A percentile compares a stretch with the other conserved stretches of the same genome.
These are phyloP conservation scores for Hydra vulgaris DNA, from an alignment of 30 jellyfish, hydroid and myxozoan species.

Conservation along the genomic window DNA sequence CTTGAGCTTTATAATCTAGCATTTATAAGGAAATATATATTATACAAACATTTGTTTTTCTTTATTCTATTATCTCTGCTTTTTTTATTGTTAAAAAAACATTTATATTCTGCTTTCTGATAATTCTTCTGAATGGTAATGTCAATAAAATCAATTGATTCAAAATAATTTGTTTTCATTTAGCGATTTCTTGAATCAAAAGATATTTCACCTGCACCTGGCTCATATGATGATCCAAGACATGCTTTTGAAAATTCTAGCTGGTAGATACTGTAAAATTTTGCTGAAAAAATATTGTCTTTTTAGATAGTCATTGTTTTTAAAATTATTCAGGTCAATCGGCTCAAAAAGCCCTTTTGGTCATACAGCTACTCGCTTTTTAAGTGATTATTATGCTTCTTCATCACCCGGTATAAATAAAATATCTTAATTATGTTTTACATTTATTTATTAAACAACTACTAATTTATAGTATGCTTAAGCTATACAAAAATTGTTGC, in stretches of 20 bases:
- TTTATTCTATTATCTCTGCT: too few relatives aligned
- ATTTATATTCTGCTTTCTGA: too few relatives aligned
- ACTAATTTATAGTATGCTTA: not conserved
- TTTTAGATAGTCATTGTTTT: constrained; percentile 3
- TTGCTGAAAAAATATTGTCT: too few relatives aligned
- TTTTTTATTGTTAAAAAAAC: not conserved
- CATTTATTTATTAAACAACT: too few relatives aligned
- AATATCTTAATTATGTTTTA: too few relatives aligned
- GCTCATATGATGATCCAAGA: constrained; percentile 71
- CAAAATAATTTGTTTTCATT: not conserved
- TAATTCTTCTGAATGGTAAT: too few relatives aligned
- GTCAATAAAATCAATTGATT: not conserved
- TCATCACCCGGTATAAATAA: constrained; percentile 55
- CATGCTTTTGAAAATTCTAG: constrained; percentile 56
- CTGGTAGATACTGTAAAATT: constrained; percentile 24
- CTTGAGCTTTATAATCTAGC: too few relatives aligned
- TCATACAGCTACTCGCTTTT: constrained; percentile 66
- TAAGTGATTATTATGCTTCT: constrained; percentile 43
- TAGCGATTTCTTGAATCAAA: constrained; percentile 39
- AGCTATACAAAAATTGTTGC: not conserved
- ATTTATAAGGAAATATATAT: too few relatives aligned
- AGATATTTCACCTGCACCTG: constrained; percentile 62
- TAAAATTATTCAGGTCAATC: constrained; percentile 50
- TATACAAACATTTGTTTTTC: too few relatives aligned
- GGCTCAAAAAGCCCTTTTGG: constrained; percentile 84